Evolutionary conservation across 2,113 vertebrate species (phyloP).

Genomic region (Pteruthius melanotis): DNA sequence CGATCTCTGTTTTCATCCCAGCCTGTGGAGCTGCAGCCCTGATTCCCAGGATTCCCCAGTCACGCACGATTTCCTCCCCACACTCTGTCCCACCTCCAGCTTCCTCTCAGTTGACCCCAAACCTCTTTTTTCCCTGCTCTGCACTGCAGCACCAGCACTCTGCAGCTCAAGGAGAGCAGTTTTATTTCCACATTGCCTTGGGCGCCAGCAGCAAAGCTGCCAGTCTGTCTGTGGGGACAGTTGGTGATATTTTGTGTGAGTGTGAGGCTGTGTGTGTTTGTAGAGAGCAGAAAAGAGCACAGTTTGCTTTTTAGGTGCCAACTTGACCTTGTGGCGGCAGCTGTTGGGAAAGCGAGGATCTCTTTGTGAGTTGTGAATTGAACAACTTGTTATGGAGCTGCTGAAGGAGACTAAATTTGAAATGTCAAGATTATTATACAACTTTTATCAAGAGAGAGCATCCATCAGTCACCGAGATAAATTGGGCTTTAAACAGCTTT

Average conservation of each 20-base stretch:
- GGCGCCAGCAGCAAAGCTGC: conserved; percentile 30
- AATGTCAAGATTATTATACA: conserved; percentile 39
- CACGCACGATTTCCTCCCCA: background rate
- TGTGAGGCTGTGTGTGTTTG: background rate
- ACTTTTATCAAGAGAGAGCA: conserved; percentile 24
- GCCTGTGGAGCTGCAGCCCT: background rate
- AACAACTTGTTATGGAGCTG: conserved; percentile 36
- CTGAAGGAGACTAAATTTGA: conserved; percentile 63
- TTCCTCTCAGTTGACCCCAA: background rate
- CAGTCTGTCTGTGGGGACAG: background rate
- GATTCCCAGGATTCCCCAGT: background rate
- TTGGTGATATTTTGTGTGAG: conserved; percentile 8
- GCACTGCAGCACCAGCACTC: background rate
- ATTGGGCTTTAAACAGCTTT: conserved; percentile 28
- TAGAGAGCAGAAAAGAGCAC: conserved; percentile 43
- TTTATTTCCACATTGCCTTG: conserved; percentile 21
- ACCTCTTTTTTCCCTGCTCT: background rate
- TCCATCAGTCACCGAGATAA: conserved; percentile 33
- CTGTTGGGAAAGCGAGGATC: conserved; percentile 29
- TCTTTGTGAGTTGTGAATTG: conserved; percentile 47
- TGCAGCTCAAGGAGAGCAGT: background rate
- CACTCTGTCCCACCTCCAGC: background rate
- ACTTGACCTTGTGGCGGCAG: conserved; percentile 48
- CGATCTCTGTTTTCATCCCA: background rate
- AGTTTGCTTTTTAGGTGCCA: conserved; percentile 59